A percentile compares a stretch with the other conserved stretches of the same genome.
phyloP scores from a whole-genome alignment of 30 jellyfish, hydroid and myxozoan genomes.

The Pelagia noctiluca region DNA sequence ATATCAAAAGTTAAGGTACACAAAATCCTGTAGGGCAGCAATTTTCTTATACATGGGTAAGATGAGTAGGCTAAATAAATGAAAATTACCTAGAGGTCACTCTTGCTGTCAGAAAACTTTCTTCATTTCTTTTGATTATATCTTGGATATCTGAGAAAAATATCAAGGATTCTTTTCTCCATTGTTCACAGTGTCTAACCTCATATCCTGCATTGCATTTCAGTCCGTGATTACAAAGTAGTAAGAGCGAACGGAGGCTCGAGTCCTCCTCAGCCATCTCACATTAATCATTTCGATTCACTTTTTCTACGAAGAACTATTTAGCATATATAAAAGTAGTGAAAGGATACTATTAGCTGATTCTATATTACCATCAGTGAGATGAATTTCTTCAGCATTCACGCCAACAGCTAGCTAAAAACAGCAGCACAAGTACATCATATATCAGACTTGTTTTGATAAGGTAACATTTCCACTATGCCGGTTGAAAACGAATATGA shows the following conservation, averaged over 20 bases:
- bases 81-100: background rate
- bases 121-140: background rate
- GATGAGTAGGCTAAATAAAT: no score
- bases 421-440: background rate
- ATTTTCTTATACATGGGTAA: no score
- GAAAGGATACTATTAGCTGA: constrained; percentile 51
- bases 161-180: background rate
- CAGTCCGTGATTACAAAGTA: no score
- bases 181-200: no score
- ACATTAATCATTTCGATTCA: constrained; percentile 17
- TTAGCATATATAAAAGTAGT: background rate
- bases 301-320: background rate
- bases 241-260: no score
- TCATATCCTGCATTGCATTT: no score
- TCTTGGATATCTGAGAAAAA: background rate
- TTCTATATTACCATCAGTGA: constrained; percentile 70
- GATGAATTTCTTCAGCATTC: constrained; percentile 35
- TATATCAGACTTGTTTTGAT: no score
- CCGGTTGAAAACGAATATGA: no score
- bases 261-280: no score
- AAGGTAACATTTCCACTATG: no score
- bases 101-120: background rate
- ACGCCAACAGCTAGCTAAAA: constrained; percentile 16
- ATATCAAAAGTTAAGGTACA: no score
- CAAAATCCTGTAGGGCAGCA: no score